Percentiles rank a stretch among this genome's conserved stretches.
phyloP scores from a whole-genome alignment of 2,888 invertebrate species.

The Cantharis lateralis region DNA sequence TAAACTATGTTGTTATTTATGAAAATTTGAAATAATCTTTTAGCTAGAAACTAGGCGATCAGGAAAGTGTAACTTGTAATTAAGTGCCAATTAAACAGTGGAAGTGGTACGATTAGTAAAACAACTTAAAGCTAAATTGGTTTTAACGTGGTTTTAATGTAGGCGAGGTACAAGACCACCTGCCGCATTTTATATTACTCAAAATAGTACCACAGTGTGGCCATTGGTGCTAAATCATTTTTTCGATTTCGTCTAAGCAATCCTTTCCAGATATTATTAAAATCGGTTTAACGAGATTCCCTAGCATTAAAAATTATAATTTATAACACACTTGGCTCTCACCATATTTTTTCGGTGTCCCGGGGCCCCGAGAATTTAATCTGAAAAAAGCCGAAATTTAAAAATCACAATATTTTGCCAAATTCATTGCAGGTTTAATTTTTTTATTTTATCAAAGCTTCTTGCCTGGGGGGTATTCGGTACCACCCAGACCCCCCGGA shows the following conservation, averaged over 20 bases:
- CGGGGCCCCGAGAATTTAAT: no score
- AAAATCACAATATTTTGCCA: no score
- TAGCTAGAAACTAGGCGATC: conserved; percentile 9
- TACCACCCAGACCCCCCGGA: no score
- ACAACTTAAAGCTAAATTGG: conserved; percentile 24
- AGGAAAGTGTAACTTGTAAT: conserved; percentile 24
- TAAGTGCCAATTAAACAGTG: conserved; percentile 31
- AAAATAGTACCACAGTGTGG: conserved; percentile 3
- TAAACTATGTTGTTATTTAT: conserved; percentile 19
- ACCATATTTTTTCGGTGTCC: no score
- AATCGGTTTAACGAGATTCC: no score
- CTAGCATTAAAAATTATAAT: no score
- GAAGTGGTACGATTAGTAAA: conserved; percentile 30
- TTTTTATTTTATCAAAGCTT: no score
- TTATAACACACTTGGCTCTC: no score
- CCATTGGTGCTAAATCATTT: conserved; percentile 17
- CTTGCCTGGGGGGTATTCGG: no score
- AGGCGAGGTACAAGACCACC: conserved; percentile 28
- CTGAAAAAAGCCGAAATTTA: no score
- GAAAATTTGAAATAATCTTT: conserved; percentile 24
- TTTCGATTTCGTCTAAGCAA: not conserved
- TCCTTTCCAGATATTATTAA: no score
- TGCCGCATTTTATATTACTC: conserved; percentile 22
- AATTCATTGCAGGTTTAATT: no score
- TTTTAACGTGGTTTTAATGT: conserved; percentile 21